Evolutionary conservation across 1,140 invertebrate species (phyloP).

Genomic region (Phthorimaea operculella): DNA sequence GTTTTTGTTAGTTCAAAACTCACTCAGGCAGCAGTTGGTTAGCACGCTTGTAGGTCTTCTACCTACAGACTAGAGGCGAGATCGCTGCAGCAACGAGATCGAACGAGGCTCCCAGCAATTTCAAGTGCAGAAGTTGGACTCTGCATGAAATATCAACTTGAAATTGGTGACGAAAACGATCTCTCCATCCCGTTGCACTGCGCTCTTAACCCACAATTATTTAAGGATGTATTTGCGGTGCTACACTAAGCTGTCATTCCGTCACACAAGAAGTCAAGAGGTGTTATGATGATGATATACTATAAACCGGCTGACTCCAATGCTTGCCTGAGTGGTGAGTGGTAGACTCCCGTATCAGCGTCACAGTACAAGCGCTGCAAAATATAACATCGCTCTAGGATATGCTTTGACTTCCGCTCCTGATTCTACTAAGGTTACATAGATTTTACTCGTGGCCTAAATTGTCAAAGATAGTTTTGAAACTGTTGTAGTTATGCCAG

Average conservation of each 20-base stretch:
- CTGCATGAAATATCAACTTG: not conserved
- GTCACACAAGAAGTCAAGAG: conserved; percentile 61
- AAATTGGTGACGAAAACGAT: not conserved
- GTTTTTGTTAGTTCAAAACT: conserved; percentile 55
- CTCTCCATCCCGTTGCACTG: not conserved
- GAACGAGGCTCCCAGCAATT: not conserved
- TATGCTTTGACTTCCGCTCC: conserved; percentile 48
- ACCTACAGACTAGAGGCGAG: conserved; percentile 14
- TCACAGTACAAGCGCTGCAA: conserved; percentile 81
- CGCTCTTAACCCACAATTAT: conserved; percentile 14
- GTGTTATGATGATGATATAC: conserved; percentile 63
- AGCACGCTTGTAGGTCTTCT: conserved; percentile 46
- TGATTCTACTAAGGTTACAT: not conserved
- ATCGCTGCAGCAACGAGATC: not conserved
- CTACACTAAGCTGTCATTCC: conserved; percentile 61
- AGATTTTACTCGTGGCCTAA: too few species aligned
- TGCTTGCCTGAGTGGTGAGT: conserved; percentile 82
- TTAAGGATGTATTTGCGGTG: conserved; percentile 32
- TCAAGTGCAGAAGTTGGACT: not conserved
- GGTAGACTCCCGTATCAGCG: conserved; percentile 76
- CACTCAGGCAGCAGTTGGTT: conserved; percentile 67
- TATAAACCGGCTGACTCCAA: conserved; percentile 68
- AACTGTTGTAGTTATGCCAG: too few species aligned
- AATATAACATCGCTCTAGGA: conserved; percentile 65
- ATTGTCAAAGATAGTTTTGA: too few species aligned